Evolutionary conservation across 2,113 vertebrate genomes (phyloP), one percentile per base, ranked within the genome.

Genomic region (Reinhardtius hippoglossoides): DNA sequence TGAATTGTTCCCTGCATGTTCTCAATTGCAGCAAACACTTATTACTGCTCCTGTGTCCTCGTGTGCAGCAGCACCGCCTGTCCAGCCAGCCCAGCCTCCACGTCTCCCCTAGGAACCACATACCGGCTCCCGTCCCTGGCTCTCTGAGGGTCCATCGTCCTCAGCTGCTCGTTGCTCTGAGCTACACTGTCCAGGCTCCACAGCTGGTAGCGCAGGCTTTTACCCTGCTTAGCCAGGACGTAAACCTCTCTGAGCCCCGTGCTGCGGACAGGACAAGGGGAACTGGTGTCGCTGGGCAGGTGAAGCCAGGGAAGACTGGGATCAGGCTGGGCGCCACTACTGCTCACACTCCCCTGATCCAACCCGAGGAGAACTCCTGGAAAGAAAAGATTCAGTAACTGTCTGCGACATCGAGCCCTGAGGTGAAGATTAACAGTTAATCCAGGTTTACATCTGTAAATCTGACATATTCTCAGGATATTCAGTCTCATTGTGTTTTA

Each of bases 161-260:
- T 94, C 50, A 98, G 94, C 83, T 98, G 97, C n/a, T 84, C 57
- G 20, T 98, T 98, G 90, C 97, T 98, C 3, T 91, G 87, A 31
- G 86, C 88, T 4, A 97, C 60, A 1, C 81, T 83, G 26, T 93
- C 82, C 24, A 95, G 89, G 73, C 80, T 92, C 97, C 97, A 98
- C 70, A 98, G 88, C 88, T 96, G 96, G 81, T 96, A 96, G 58
- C 91, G 95, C 71, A 95, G 91, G 81, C 97, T 97, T 87, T 97
- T 97, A 40, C 97, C 97, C 85, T 98, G 97, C 84, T 98, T 98
- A 35, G 95, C 93, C 14, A 96, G 80, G 78, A 96, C 54, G 78
- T 92, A 93, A 5, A 86, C 83, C 48, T 95, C 90, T 42, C 67
- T 69, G 44, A 90, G 57, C 0, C 66, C 61, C 0, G 57, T 12